Evolutionary conservation across 2,113 vertebrate genomes (phyloP), one percentile per base, ranked within the genome.

Genomic region (Spheniscus mendiculus): DNA sequence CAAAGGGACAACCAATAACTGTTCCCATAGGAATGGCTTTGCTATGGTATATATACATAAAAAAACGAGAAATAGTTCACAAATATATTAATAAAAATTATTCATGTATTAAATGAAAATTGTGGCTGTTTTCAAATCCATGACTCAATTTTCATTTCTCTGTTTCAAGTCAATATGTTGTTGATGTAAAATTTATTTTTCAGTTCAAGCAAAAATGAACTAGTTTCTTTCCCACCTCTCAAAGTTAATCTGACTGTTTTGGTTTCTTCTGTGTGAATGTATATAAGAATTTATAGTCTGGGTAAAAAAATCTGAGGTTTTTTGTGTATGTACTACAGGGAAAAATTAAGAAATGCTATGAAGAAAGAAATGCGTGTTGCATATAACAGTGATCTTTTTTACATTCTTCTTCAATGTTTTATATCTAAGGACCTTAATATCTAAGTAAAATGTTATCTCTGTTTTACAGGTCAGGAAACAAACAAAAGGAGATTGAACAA

Each of bases 391-490:
- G 40, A 1, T 66, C 6, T 36, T 87, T 73, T 50, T 70, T 27
- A 47, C 12, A 30, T 59, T 86, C 45, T 59, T 86, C 45, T 42
- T 74, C 45, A 61, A 6, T 66, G 20, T 13, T 83, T 88, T 62
- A 50, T 73, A 93, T 62, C 50, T 92, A 69, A 69, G 16, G 32
- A 73, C 61, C 40, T 85, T 88, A 76, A 85, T 73, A 45, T 49
- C 20, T 7, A 73, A 83, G 25, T 85, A 61, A 90, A 96, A 70
- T 58, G 4, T 89, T 93, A 87, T 74, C 74, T 87, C 52, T 56
- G 8, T 80, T 91, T 86, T 61, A 77, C 76, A 92, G 58, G n/a
- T 73, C 82, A 85, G 62, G 71, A 94, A 93, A 83, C 6, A 14
- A 93, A 63, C 15, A 88, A 85, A 89, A 82, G 30, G 21, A 91